Evolutionary conservation across 2,888 invertebrate genomes (phyloP).

Genomic region (Zonitis immaculata): DNA sequence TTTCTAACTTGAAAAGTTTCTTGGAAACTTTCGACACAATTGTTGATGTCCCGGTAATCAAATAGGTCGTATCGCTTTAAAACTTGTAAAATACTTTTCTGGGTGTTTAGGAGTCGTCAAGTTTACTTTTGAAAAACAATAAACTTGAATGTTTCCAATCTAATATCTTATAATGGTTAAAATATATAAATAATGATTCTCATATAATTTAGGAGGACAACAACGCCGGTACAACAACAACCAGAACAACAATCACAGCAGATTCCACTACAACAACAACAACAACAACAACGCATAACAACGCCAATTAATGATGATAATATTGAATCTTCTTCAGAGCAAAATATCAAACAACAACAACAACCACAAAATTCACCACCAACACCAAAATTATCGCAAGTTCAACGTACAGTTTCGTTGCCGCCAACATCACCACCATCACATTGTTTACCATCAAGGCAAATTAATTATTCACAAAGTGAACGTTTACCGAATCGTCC

Average conservation of each 20-base stretch:
- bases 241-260: constrained; percentile 22
- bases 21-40: not conserved
- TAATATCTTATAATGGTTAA: too few relatives aligned
- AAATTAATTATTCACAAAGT: constrained; percentile 43
- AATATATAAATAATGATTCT: constrained; percentile 3
- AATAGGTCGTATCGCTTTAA: constrained; percentile 2
- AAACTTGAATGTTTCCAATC: not conserved
- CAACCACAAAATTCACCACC: constrained; percentile 22
- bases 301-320: constrained; percentile 31
- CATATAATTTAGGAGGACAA: constrained; percentile 31
- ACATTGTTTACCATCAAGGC: constrained; percentile 10
- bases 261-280: constrained; percentile 24
- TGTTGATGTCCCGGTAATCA: constrained; percentile 1
- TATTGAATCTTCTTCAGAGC: constrained; percentile 7
- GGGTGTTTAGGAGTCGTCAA: not conserved
- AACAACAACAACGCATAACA: constrained; percentile 36
- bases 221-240: constrained; percentile 31
- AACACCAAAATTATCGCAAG: constrained; percentile 19
- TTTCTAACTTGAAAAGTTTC: not conserved
- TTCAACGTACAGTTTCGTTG: constrained; percentile 37
- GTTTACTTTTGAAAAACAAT: not conserved
- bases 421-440: constrained; percentile 34
- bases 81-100: not conserved
- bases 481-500: constrained; percentile 43
- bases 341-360: too few relatives aligned